Conservation (phyloP, 2,797 vertebrate genomes). For the Macropodus opercularis region DNA sequence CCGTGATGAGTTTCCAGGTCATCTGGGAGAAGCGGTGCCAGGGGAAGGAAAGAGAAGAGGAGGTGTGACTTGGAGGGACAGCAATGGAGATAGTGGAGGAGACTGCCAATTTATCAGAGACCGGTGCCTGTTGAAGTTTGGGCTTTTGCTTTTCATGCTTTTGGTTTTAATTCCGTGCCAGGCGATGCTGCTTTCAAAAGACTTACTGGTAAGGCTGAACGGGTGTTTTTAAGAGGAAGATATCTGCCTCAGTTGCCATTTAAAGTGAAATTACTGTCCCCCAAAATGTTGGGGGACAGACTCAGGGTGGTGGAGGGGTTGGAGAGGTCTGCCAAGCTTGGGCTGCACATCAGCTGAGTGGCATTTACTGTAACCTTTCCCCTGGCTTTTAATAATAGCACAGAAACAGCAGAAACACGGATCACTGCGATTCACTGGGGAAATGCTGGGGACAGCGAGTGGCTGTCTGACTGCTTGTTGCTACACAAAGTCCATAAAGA, state of each 20-base stretch:
- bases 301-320: slow-evolving; percentile 12
- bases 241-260: neutral
- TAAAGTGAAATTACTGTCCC: slow-evolving; percentile 20
- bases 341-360: slow-evolving; percentile 60
- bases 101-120: slow-evolving; percentile 48
- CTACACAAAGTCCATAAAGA: slow-evolving; percentile 30
- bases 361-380: slow-evolving; percentile 77
- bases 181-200: neutral
- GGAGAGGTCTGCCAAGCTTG: slow-evolving; percentile 37
- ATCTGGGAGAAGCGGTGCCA: slow-evolving; percentile 66
- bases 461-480: slow-evolving; percentile 12
- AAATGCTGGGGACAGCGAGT: slow-evolving; percentile 51
- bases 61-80: slow-evolving; percentile 26
- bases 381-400: slow-evolving; percentile 67
- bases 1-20: slow-evolving; percentile 65
- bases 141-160: slow-evolving; percentile 34
- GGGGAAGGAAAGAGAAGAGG: slow-evolving; percentile 12
- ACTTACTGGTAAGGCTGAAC: neutral
- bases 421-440: slow-evolving; percentile 68
- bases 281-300: slow-evolving; percentile 26
- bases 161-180: slow-evolving; percentile 41
- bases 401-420: slow-evolving; percentile 63
- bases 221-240: slow-evolving; percentile 1
- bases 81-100: slow-evolving; percentile 17
- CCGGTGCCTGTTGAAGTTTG: slow-evolving; percentile 30